Evolutionary conservation across 2,888 invertebrate species (phyloP).

Genomic region (Neoascia interrupta): DNA sequence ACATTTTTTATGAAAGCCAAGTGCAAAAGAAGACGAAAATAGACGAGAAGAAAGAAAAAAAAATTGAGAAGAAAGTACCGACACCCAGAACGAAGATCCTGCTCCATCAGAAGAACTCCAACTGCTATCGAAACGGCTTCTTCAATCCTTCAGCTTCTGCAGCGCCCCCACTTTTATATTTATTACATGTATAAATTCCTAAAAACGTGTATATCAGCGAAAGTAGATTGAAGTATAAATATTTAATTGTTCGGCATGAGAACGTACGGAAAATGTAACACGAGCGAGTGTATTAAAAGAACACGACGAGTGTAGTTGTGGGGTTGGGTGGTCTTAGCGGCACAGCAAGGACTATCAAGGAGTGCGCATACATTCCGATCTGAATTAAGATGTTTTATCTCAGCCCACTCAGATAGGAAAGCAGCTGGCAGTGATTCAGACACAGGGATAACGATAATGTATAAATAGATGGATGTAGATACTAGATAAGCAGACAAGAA

Average conservation of each 20-base stretch:
- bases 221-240: slow-evolving; percentile 72
- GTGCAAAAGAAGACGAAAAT: slow-evolving; percentile 23
- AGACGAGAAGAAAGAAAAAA: slow-evolving; percentile 3
- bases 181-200: slow-evolving; percentile 72
- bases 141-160: slow-evolving; percentile 59
- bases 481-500: background rate
- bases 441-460: slow-evolving; percentile 40
- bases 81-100: slow-evolving; percentile 21
- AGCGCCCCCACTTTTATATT: slow-evolving; percentile 71
- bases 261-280: slow-evolving; percentile 33
- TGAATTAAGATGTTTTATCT: slow-evolving; percentile 43
- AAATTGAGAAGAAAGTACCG: background rate
- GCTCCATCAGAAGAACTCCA: slow-evolving; percentile 8
- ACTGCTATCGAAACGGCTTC: slow-evolving; percentile 26
- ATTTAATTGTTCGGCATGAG: slow-evolving; percentile 70
- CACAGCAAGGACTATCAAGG: slow-evolving; percentile 4
- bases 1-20: slow-evolving; percentile 30
- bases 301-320: slow-evolving; percentile 1
- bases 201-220: slow-evolving; percentile 71
- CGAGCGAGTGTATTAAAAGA: slow-evolving; percentile 36
- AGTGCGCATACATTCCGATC: background rate
- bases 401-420: slow-evolving; percentile 13
- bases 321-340: too few relatives aligned
- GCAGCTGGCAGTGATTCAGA: slow-evolving; percentile 46
- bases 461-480: slow-evolving; percentile 35